Base-by-base conservation (phyloP, 2,797 vertebrate genomes). In the Echeneis naucrates region DNA sequence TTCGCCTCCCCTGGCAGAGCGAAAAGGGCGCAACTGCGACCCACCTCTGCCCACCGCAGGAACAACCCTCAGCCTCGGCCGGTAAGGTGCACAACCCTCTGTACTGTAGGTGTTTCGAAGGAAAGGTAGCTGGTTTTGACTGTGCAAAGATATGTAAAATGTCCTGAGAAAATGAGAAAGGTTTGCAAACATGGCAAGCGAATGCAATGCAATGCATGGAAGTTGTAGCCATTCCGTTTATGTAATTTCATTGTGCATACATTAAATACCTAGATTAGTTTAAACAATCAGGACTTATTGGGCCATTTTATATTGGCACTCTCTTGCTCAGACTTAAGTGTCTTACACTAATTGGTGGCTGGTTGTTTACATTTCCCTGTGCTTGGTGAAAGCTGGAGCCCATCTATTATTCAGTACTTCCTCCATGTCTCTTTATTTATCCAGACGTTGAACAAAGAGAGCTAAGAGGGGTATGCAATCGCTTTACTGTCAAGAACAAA, bases 11-110 rank as follows among this genome's bases (percentile, higher is more conserved):
- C 92, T 0, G 85, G 87, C 16, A 76, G 70, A 74, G 66, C 48
- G 7, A 85, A 72, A 38, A 84, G 86, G 66, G 75, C 78, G 2
- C 71, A 69, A 33, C 84, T 86, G 40, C 89, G 93, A 79, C 94
- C 93, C 2, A 90, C 91, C n/a, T 95, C 94, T n/a, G 89, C 89
- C 17, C 75, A 92, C 76, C 92, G 94, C 57, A 92, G 90, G 84
- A 95, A 95, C 91, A 95, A 95, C 78, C 94, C 94, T 16, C 94
- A 95, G 63, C 94, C 94, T 4, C 81, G 75, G 40, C 90, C 83
- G 91, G 94, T 95, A 91, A 94, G 92, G 77, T 6, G 26, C 35
- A 33, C 33, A 69, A 10, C 45, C 48, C 47, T 30, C 38, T 38
- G 5, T 13, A 30, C 33, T 30, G 6, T 1, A 30, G 12, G 47